phyloP scores from a whole-genome alignment of 2,113 vertebrate genomes.

The Cyanocitta stelleri region DNA sequence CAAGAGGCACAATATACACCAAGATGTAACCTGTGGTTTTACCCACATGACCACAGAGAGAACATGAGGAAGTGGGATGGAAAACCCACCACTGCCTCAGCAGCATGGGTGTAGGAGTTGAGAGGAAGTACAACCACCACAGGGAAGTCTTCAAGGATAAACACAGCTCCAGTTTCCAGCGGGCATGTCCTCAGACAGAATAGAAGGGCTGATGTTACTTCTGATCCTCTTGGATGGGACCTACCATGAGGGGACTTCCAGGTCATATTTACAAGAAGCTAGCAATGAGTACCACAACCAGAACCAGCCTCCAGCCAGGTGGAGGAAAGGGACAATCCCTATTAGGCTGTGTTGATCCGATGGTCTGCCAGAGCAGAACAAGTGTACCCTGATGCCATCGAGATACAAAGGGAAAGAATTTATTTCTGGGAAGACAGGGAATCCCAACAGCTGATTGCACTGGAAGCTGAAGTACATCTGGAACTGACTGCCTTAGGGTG shows the following conservation, averaged over 20 bases:
- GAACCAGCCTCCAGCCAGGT: neutral
- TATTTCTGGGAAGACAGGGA: neutral
- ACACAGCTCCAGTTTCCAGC: neutral
- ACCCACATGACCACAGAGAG: neutral
- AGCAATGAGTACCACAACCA: neutral
- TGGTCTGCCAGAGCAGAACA: neutral
- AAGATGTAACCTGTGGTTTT: neutral
- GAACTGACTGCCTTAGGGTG: neutral
- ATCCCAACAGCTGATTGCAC: neutral
- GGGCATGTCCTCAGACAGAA: neutral
- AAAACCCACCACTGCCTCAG: neutral
- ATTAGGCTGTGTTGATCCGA: neutral
- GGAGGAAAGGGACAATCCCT: neutral
- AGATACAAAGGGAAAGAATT: neutral
- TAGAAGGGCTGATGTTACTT: neutral
- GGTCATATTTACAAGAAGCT: neutral
- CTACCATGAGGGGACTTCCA: neutral
- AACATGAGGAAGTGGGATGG: neutral
- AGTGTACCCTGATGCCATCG: neutral
- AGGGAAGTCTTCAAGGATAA: neutral
- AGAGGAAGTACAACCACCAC: neutral
- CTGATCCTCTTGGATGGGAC: neutral
- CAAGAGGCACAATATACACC: neutral
- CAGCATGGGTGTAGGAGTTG: neutral
- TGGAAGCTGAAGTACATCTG: neutral